A percentile compares a stretch with the other conserved stretches of the same genome.
Conservation (phyloP, 2,888 invertebrate genomes). For the Geotrupes spiniger region DNA sequence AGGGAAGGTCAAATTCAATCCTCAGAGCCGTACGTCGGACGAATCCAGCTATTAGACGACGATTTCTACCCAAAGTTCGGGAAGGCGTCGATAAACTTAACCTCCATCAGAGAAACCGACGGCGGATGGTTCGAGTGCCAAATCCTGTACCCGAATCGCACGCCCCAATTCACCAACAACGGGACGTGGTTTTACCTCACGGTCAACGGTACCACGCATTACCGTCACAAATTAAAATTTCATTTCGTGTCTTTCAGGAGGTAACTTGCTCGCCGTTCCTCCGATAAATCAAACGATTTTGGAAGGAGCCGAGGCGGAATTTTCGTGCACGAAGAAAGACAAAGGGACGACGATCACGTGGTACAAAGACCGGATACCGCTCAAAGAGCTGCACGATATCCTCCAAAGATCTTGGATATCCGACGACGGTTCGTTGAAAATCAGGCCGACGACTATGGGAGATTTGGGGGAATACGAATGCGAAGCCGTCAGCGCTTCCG, state of each 20-base stretch:
- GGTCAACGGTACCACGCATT: constrained; percentile 70
- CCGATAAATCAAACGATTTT: constrained; percentile 85
- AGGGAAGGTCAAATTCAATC: constrained; percentile 69
- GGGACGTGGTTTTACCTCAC: constrained; percentile 87
- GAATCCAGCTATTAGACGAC: constrained; percentile 63
- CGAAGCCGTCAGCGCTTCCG: constrained; percentile 71
- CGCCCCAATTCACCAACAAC: constrained; percentile 80
- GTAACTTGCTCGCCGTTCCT: constrained; percentile 81
- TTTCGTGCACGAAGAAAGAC: constrained; percentile 79
- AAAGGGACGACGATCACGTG: constrained; percentile 60
- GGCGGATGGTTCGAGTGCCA: constrained; percentile 91
- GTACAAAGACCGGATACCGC: constrained; percentile 66
- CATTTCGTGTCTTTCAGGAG: constrained; percentile 57
- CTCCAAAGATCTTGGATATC: constrained; percentile 60
- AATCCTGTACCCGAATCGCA: constrained; percentile 82
- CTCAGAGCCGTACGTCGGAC: constrained; percentile 68
- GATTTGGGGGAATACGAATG: constrained; percentile 89
- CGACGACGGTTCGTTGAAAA: constrained; percentile 77
- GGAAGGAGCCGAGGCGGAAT: constrained; percentile 78
- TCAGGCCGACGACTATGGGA: constrained; percentile 73
- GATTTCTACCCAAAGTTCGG: constrained; percentile 58
- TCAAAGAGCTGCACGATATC: constrained; percentile 62
- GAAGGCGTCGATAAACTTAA: constrained; percentile 77
- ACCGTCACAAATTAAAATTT: not conserved
- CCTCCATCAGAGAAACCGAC: constrained; percentile 82